Evolutionary conservation across 2,113 vertebrate genomes (phyloP).

Genomic region (Cairina moschata): DNA sequence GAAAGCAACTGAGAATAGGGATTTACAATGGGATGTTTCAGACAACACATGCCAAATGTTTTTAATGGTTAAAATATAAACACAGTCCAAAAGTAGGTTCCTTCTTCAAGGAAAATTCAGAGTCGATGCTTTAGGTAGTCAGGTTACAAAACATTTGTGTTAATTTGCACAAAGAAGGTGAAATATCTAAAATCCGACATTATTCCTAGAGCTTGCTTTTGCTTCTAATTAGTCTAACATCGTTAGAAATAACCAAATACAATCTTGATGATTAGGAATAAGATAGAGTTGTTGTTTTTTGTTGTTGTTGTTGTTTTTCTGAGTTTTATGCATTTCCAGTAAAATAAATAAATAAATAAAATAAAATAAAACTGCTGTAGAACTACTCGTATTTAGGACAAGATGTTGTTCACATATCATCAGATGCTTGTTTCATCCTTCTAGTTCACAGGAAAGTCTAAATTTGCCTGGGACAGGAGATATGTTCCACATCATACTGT

Average conservation of each 20-base stretch:
- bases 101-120: not conserved
- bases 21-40: not conserved
- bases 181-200: not conserved
- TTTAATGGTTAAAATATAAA: not conserved
- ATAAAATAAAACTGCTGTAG: not conserved
- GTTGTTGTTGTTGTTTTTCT: not conserved
- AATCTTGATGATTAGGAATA: not conserved
- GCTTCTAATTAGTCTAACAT: not conserved
- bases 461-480: not conserved
- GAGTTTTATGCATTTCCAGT: not conserved
- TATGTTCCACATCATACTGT: not conserved
- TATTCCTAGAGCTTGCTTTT: constrained; percentile 5
- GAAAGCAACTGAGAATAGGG: not conserved
- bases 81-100: not conserved
- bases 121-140: not conserved
- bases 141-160: not conserved
- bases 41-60: not conserved
- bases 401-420: not conserved
- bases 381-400: not conserved
- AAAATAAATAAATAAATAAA: not conserved
- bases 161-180: not conserved
- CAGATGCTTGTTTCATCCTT: not conserved
- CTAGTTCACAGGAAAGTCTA: not conserved
- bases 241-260: not conserved
- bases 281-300: not conserved